Conservation (phyloP, 2,888 invertebrate species). For the Agrochola lota region DNA sequence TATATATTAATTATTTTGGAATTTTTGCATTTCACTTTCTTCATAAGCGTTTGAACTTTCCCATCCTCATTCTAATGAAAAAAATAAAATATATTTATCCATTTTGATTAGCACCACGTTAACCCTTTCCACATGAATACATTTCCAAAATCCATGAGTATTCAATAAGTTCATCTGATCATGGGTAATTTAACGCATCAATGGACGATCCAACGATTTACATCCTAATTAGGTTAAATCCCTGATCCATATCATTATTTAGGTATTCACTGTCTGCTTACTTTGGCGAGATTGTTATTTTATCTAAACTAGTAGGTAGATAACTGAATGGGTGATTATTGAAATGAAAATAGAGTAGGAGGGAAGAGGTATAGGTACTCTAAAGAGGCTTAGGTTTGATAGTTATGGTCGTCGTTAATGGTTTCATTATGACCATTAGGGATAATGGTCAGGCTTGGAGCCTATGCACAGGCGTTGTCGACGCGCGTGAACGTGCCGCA, state of each 20-base stretch:
- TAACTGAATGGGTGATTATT: conserved; percentile 26
- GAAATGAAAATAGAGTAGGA: conserved; percentile 14
- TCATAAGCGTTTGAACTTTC: background rate
- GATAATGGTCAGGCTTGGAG: background rate
- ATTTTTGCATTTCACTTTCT: background rate
- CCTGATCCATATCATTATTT: conserved; percentile 43
- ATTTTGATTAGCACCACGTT: conserved; percentile 10
- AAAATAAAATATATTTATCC: no score
- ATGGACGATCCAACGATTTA: conserved; percentile 41
- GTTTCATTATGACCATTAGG: background rate
- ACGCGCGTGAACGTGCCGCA: background rate
- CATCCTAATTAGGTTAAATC: conserved; percentile 45
- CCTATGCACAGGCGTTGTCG: background rate
- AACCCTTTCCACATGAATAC: conserved; percentile 34
- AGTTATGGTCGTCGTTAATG: conserved; percentile 6
- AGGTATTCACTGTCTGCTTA: conserved; percentile 14
- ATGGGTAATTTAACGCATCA: conserved; percentile 43
- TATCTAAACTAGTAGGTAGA: conserved; percentile 3
- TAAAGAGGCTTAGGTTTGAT: conserved; percentile 7
- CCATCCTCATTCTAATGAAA: background rate
- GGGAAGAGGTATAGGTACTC: background rate
- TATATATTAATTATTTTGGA: background rate
- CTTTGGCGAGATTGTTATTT: conserved; percentile 18
- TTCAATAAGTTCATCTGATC: conserved; percentile 51
- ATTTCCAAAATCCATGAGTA: conserved; percentile 30